Conservation (phyloP, 2,113 vertebrate species). For the Paracanthobrama guichenoti region DNA sequence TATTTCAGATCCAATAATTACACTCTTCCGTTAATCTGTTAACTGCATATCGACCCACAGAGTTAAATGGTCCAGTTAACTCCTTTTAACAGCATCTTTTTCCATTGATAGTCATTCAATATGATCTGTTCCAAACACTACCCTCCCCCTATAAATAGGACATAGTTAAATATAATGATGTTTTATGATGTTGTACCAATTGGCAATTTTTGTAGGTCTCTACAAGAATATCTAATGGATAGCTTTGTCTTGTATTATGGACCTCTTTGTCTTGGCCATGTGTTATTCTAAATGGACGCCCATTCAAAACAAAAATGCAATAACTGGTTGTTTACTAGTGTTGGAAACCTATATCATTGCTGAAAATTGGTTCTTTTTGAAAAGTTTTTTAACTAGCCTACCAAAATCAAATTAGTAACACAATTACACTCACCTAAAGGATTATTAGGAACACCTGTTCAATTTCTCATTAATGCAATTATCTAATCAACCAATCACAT, state of each 20-base stretch:
- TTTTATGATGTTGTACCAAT: background rate
- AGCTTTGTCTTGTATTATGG: background rate
- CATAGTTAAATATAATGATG: background rate
- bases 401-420: background rate
- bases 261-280: background rate
- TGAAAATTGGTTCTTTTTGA: background rate
- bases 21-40: background rate
- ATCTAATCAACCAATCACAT: too few relatives aligned
- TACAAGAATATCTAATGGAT: background rate
- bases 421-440: too few relatives aligned
- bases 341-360: background rate
- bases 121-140: background rate
- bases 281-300: background rate
- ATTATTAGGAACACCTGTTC: too few relatives aligned
- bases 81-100: background rate
- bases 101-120: background rate
- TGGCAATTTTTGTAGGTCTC: background rate
- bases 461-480: too few relatives aligned
- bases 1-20: too few relatives aligned
- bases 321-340: background rate
- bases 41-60: background rate
- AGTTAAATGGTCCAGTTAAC: background rate
- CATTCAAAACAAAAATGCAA: background rate
- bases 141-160: too few relatives aligned
- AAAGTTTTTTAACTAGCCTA: background rate